Conservation (phyloP, 2,797 vertebrate genomes). For the Chromis chromis region DNA sequence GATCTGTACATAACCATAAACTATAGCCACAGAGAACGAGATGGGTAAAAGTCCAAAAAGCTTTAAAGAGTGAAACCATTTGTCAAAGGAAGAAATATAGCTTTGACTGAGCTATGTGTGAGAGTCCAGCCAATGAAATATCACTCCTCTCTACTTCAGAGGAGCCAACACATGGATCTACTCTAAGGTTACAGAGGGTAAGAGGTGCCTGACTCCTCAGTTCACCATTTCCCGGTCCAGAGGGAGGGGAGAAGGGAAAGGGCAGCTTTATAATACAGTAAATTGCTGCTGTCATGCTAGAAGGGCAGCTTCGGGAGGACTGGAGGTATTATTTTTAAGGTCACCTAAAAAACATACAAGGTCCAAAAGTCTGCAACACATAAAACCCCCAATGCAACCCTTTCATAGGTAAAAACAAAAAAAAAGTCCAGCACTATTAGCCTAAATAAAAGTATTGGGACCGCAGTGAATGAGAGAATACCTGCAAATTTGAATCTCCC, state of each 20-base stretch:
- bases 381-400: constrained; percentile 5
- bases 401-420: constrained; percentile 8
- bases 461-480: not conserved
- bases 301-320: constrained; percentile 13
- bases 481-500: not conserved
- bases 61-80: constrained; percentile 20
- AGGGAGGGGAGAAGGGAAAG: constrained; percentile 33
- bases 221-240: constrained; percentile 57
- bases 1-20: constrained; percentile 14
- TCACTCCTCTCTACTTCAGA: constrained; percentile 47
- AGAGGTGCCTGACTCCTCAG: constrained; percentile 43
- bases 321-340: constrained; percentile 5
- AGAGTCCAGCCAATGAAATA: constrained; percentile 57
- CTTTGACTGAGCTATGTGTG: constrained; percentile 42
- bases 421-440: not conserved
- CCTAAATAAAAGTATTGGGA: not conserved
- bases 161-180: constrained; percentile 61
- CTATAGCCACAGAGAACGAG: not conserved
- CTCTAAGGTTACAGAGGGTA: constrained; percentile 62
- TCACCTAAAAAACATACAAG: constrained; percentile 7
- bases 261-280: constrained; percentile 43
- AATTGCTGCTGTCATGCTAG: constrained; percentile 48
- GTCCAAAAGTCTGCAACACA: not conserved
- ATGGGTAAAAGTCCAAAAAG: not conserved
- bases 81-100: constrained; percentile 44